These are phyloP conservation scores for Lasioglossum vierecki DNA, from an alignment of 2,888 invertebrate species.

Conservation along the genomic window DNA sequence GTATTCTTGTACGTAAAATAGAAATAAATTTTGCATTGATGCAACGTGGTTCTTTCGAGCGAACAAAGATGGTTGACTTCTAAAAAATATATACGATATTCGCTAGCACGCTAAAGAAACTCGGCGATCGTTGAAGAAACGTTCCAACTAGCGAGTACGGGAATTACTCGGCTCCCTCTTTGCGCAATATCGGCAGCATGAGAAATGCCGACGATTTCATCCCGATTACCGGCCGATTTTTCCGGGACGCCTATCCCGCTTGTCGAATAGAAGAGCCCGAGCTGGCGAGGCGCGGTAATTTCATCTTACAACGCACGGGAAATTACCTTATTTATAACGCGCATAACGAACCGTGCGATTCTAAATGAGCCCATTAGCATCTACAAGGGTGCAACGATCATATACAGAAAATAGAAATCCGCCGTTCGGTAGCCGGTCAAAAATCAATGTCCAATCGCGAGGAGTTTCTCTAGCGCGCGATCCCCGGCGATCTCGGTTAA, in stretches of 20 bases:
- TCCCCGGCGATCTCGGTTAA: slow-evolving; percentile 35
- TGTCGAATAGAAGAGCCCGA: slow-evolving; percentile 7
- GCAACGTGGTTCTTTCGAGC: no score
- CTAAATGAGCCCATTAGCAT: slow-evolving; percentile 49
- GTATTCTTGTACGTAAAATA: background rate
- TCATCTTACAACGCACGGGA: slow-evolving; percentile 27
- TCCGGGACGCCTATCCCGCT: background rate
- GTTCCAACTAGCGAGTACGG: background rate
- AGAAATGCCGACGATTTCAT: slow-evolving; percentile 18
- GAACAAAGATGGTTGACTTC: background rate
- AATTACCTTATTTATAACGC: slow-evolving; percentile 41
- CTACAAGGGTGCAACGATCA: slow-evolving; percentile 38
- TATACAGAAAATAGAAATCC: slow-evolving; percentile 23
- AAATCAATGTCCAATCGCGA: slow-evolving; percentile 19
- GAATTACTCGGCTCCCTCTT: background rate
- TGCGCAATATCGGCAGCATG: background rate
- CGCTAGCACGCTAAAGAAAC: background rate
- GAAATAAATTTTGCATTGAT: background rate
- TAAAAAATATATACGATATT: background rate
- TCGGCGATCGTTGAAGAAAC: background rate
- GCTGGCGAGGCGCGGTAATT: slow-evolving; percentile 26
- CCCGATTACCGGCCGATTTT: slow-evolving; percentile 27
- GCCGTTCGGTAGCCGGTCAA: background rate
- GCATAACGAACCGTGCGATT: slow-evolving; percentile 20
- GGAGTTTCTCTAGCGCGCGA: background rate